A percentile compares a stretch with the other conserved stretches of the same genome.
phyloP scores from a whole-genome alignment of 2,797 vertebrate species.

The Ceryle rudis region DNA sequence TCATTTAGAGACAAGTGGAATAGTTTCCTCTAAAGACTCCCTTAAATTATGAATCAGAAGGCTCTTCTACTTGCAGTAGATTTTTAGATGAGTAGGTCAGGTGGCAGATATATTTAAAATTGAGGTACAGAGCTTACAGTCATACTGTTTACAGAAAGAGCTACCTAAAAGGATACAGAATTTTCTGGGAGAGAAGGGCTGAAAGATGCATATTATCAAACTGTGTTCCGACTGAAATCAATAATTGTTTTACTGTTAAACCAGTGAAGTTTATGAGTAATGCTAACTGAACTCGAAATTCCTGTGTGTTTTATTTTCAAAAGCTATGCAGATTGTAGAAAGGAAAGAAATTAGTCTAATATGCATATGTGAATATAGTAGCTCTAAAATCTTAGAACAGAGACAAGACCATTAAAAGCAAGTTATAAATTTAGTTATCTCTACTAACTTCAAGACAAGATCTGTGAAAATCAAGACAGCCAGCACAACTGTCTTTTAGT shows the following conservation, averaged over 20 bases:
- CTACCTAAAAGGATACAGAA: neutral
- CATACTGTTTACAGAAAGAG: neutral
- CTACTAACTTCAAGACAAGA: neutral
- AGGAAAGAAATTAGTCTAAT: neutral
- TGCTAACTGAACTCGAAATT: neutral
- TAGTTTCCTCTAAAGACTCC: neutral
- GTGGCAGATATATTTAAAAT: neutral
- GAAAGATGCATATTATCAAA: neutral
- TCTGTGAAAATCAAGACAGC: neutral
- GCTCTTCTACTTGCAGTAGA: neutral
- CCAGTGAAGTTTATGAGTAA: neutral
- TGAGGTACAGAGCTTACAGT: neutral
- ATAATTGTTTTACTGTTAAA: neutral
- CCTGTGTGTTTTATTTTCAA: neutral
- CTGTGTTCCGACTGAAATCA: neutral
- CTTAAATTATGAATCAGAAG: conserved; percentile 32
- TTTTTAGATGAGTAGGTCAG: neutral
- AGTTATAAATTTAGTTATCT: neutral
- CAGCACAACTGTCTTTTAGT: neutral
- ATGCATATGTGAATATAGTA: neutral
- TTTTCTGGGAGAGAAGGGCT: neutral
- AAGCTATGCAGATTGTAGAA: neutral
- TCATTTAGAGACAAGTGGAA: neutral
- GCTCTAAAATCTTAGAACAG: neutral
- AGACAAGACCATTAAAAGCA: neutral